A percentile compares a stretch with the other conserved stretches of the same genome.
Conservation (phyloP, 1,140 invertebrate species). For the Bilobella aurantiaca region DNA sequence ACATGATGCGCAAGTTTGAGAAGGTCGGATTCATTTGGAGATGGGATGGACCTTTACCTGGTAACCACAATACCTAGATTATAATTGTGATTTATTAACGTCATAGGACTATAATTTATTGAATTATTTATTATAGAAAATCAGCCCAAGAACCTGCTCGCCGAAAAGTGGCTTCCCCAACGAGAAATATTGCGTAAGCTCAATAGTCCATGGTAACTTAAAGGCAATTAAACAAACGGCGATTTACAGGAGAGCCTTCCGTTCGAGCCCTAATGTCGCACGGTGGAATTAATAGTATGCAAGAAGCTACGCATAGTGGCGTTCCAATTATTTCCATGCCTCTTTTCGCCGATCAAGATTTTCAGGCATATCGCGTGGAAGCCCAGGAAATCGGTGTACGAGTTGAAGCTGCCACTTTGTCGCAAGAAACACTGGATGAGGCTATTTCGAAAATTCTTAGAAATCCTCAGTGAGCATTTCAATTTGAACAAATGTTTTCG, state of each 20-base stretch:
- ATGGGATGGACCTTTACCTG: slow-evolving; percentile 20
- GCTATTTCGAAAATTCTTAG: slow-evolving; percentile 21
- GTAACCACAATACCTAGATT: not conserved
- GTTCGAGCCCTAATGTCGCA: slow-evolving; percentile 40
- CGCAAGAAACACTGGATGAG: slow-evolving; percentile 11
- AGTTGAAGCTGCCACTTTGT: slow-evolving; percentile 19
- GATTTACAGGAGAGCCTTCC: slow-evolving; percentile 35
- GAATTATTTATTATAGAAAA: not conserved
- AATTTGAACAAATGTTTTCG: not conserved
- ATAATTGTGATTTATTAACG: not conserved
- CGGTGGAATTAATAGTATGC: slow-evolving; percentile 40
- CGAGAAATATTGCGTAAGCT: slow-evolving; percentile 21
- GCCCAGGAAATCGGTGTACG: slow-evolving; percentile 23
- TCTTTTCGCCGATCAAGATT: slow-evolving; percentile 30
- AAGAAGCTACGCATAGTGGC: slow-evolving; percentile 39
- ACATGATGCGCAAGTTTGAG: slow-evolving; percentile 12
- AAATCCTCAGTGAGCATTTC: not conserved
- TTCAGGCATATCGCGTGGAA: slow-evolving; percentile 32
- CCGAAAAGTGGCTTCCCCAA: slow-evolving; percentile 26
- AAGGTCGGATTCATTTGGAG: slow-evolving; percentile 24
- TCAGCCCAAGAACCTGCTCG: slow-evolving; percentile 15
- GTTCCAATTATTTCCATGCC: slow-evolving; percentile 38
- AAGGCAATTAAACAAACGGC: not conserved
- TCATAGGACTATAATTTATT: not conserved
- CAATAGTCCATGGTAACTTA: not conserved